Base-by-base conservation (phyloP, 1,140 invertebrate genomes). In the Lerema accius region DNA sequence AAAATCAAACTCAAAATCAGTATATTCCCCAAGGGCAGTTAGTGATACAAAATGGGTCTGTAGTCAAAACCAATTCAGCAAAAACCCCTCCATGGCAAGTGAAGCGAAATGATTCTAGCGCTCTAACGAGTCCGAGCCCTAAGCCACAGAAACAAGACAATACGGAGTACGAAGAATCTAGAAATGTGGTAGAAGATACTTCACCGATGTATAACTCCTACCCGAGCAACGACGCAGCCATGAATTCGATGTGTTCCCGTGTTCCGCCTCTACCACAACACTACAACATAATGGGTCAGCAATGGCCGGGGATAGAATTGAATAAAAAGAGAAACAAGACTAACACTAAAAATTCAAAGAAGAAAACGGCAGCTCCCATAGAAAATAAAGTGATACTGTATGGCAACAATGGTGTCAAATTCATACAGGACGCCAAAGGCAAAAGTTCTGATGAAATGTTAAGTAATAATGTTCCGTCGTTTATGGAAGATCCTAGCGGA, bases 401-500 rank as follows among this genome's bases (percentile, higher is more conserved):
- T 61, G 83, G 80, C 6, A 82, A 73, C 53, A 87, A 88, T 56
- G 83, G 85, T 10, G 69, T 86, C 45, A 75, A 86, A 68, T 71
- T 80, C 14, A 49, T 87, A 5, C 79, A 82, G 55, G 85, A 89
- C 53, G 6, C 48, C 6, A 90, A 90, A 76, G 65, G 66, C 17
- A 81, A 74, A 64, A 42, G 62, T 11, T 73, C 69, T 66, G 87
- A 87, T 50, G 86, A 88, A 35, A 67, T 78, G 3, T 51, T 77
- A 3, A 73, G 67, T 60, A 83, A 82, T 56, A 80, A 78, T 62
- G 81, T 89, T 14, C 91, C 90, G 9, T 92, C 91, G 0, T 97
- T 97, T 75, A 94, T 97, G 91, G 96, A 98, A 69, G 96, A 98
- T 86, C 96, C 96, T 0, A 97, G 94, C 78, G 96, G 95, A 3